Percentiles rank a stretch among this genome's conserved stretches.
Conservation (phyloP, 2,888 invertebrate genomes). For the Machimus rusticus region DNA sequence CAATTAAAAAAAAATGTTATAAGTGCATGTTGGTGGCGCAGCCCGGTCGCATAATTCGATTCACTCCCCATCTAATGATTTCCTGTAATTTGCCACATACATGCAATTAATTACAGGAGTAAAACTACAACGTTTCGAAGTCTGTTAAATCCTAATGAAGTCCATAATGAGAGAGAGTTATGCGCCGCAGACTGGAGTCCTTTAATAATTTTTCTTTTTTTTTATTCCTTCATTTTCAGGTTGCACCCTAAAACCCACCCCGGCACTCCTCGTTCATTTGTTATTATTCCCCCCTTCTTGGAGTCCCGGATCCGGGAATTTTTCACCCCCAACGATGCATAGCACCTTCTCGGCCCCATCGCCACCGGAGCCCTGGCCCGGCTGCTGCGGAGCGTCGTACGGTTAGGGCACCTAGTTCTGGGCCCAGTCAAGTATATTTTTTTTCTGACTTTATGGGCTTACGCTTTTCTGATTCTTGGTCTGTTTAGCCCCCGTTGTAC, state of each 20-base stretch:
- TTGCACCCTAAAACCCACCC: constrained; percentile 22
- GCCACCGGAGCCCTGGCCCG: neutral
- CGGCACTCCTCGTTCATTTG: constrained; percentile 41
- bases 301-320: neutral
- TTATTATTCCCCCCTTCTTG: constrained; percentile 25
- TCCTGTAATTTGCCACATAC: constrained; percentile 53
- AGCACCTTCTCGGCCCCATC: neutral
- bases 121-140: constrained; percentile 45
- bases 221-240: neutral
- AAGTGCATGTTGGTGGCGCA: constrained; percentile 19
- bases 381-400: neutral
- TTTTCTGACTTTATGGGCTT: constrained; percentile 46
- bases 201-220: constrained; percentile 19
- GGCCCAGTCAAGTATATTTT: constrained; percentile 45
- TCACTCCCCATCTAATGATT: constrained; percentile 49
- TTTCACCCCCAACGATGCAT: neutral
- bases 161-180: constrained; percentile 46
- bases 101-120: constrained; percentile 51
- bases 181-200: constrained; percentile 44
- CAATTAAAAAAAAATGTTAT: constrained; percentile 37
- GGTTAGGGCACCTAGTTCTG: constrained; percentile 25
- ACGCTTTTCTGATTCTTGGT: constrained; percentile 46
- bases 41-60: constrained; percentile 31
- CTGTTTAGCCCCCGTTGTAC: constrained; percentile 33
- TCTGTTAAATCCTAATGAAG: constrained; percentile 48